Evolutionary conservation across 2,888 invertebrate species (phyloP).

Genomic region (Cremastobaeus sp.): DNA sequence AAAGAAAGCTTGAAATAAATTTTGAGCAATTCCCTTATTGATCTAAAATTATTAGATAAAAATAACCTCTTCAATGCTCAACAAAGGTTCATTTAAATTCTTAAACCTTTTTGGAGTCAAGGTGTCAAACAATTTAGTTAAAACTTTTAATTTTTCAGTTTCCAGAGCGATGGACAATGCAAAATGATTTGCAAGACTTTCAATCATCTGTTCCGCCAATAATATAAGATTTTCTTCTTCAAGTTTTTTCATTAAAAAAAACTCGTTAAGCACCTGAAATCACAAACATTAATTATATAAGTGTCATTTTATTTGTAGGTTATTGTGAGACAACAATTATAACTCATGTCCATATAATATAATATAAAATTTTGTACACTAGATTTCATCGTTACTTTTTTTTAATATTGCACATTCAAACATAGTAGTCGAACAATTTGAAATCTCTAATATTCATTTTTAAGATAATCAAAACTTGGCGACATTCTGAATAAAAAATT

Average conservation of each 20-base stretch:
- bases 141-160: constrained; percentile 6
- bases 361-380: too few species aligned
- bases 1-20: constrained; percentile 11
- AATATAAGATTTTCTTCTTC: neutral
- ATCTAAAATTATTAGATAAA: neutral
- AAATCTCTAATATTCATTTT: too few species aligned
- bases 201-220: neutral
- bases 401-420: too few species aligned
- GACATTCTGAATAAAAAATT: too few species aligned
- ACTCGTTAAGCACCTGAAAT: constrained; percentile 4
- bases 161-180: neutral
- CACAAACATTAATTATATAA: neutral
- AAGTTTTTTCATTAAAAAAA: constrained; percentile 7
- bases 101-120: constrained; percentile 5
- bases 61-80: constrained; percentile 10
- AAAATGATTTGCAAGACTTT: constrained; percentile 1
- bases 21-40: neutral
- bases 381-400: too few species aligned
- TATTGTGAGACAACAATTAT: neutral
- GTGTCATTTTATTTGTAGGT: too few species aligned
- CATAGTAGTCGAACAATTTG: too few species aligned
- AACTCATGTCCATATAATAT: too few species aligned
- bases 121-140: constrained; percentile 1
- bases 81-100: constrained; percentile 15
- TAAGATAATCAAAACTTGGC: too few species aligned